Percentiles rank a stretch among this genome's conserved stretches.
These are phyloP conservation scores for Hyla sarda DNA, from an alignment of 2,113 vertebrate species.

Conservation along the genomic window DNA sequence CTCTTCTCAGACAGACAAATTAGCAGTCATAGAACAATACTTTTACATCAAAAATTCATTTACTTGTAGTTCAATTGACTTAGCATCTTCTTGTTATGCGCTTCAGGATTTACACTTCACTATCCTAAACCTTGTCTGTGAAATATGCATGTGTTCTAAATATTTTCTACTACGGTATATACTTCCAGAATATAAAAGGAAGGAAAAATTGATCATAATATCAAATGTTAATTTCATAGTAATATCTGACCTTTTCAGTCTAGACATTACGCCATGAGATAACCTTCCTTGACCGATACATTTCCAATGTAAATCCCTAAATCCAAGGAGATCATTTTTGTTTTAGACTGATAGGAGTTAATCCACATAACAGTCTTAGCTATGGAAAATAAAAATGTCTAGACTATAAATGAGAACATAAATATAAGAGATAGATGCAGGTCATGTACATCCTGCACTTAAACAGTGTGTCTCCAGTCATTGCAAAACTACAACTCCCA, in stretches of 20 bases:
- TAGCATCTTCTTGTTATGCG: neutral
- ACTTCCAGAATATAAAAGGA: neutral
- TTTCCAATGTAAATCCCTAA: slow-evolving; percentile 27
- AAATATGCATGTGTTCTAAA: neutral
- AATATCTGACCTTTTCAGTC: neutral
- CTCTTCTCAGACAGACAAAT: neutral
- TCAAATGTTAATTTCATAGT: too few relatives aligned
- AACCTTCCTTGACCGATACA: neutral
- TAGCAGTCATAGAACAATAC: too few relatives aligned
- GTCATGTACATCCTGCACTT: too few relatives aligned
- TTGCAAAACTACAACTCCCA: too few relatives aligned
- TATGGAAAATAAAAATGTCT: neutral
- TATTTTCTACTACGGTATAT: neutral
- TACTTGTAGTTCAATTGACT: neutral
- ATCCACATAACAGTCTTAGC: slow-evolving; percentile 27
- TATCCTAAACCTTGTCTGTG: neutral
- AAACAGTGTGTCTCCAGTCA: too few relatives aligned
- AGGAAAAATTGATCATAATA: neutral
- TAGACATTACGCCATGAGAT: neutral
- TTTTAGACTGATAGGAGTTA: slow-evolving; percentile 10
- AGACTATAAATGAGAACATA: neutral
- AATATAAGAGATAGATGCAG: neutral
- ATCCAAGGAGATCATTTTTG: slow-evolving; percentile 19
- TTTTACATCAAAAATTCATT: neutral
- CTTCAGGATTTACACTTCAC: neutral